Evolutionary conservation across 1,140 invertebrate species (phyloP), one percentile per base, ranked within the genome.

Genomic region (Ylistrum balloti): DNA sequence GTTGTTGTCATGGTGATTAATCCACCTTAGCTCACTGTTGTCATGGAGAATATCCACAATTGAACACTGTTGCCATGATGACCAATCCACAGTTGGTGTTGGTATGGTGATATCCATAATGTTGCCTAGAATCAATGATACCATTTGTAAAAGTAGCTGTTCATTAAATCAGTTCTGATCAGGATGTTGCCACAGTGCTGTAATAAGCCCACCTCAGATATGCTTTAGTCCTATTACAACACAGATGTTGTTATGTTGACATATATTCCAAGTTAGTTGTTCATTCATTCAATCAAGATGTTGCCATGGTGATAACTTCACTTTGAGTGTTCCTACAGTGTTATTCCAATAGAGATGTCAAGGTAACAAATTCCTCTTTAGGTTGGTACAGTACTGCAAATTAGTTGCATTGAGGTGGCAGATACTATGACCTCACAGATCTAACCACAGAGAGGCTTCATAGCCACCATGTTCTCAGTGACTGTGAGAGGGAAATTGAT

Each of bases 391-490:
- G 11, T 74, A 11, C 22, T 28, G 20, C 28, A 28, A 28, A 74
- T 13, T 13, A 38, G 35, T 13, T 38, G 35, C 45, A 56, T 56
- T 56, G 45, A 20, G 45, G 7, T 2, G 45, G 9, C 22, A 2
- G 28, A 28, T 28, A n/a, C 13, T n/a, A 28, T 74, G 56, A 74
- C 56, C 56, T 74, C 17, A 7, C 22, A 74, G 0, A 74, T n/a
- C 56, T 74, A 74, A 74, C 56, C 56, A 93, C 95, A 96, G 28
- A 95, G 86, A 10, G 96, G 94, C 89, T 95, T 96, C 95, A 95
- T 95, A 33, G 89, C 92, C 13, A 96, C 88, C 95, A 96, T 96
- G 86, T 96, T 95, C 89, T 95, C 93, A 22, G 95, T 94, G 88
- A 93, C 95, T 22, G 94, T 95, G 87, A 95, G 41, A 5, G 95